Percentiles rank a stretch among this genome's conserved stretches.
Evolutionary conservation across 2,113 vertebrate species (phyloP).

Genomic region (Puffinus mauretanicus): DNA sequence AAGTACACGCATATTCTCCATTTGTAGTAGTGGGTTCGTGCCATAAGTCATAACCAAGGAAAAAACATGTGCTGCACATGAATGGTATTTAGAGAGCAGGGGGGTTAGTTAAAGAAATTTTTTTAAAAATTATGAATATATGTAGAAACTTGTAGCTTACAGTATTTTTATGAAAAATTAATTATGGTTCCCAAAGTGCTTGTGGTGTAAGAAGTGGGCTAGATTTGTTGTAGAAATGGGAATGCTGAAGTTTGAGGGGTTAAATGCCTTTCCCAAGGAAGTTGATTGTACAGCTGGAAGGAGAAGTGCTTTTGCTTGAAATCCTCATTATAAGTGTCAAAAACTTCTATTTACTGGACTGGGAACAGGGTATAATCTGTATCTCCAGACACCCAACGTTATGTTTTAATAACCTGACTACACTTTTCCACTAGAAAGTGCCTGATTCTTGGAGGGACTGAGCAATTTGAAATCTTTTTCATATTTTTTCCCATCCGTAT

Average conservation of each 20-base stretch:
- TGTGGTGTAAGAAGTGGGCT: not conserved
- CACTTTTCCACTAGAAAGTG: not conserved
- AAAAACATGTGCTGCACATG: not conserved
- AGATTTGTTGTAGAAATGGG: not conserved
- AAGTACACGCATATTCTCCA: not conserved
- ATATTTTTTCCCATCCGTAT: not conserved
- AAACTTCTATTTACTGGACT: not conserved
- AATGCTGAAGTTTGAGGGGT: not conserved
- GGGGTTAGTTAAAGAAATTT: not conserved
- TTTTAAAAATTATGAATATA: fast-evolving
- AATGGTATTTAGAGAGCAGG: not conserved
- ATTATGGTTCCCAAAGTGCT: not conserved
- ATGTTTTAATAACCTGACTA: not conserved
- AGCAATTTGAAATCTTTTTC: not conserved
- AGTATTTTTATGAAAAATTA: not conserved
- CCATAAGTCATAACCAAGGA: not conserved
- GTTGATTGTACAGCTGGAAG: not conserved
- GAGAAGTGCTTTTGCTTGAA: not conserved
- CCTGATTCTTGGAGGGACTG: not conserved
- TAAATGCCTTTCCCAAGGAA: not conserved
- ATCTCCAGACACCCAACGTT: not conserved
- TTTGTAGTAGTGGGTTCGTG: not conserved
- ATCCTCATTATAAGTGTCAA: not conserved
- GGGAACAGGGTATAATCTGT: not conserved
- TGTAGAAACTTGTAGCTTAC: not conserved